phyloP scores from a whole-genome alignment of 2,888 invertebrate genomes.

The Tetragonisca angustula region DNA sequence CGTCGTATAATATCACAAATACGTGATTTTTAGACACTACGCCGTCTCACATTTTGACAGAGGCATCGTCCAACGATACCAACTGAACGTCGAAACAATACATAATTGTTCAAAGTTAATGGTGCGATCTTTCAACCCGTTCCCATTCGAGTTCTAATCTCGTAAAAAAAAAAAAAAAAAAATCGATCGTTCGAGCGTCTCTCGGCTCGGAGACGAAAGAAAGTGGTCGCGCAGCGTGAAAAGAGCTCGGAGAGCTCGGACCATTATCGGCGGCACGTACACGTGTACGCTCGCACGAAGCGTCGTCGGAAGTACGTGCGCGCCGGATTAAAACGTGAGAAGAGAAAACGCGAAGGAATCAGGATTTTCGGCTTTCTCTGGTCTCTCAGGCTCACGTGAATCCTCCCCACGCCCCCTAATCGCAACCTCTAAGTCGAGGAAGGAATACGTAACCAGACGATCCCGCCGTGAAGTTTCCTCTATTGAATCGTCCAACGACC shows the following conservation, averaged over 20 bases:
- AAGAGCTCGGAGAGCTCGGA: background rate
- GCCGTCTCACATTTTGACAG: too few species aligned
- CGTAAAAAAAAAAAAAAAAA: too few species aligned
- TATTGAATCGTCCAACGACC: background rate
- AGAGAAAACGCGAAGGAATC: background rate
- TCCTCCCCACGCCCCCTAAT: background rate
- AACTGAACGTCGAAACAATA: too few species aligned
- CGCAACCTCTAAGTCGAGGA: background rate
- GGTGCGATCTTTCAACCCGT: too few species aligned
- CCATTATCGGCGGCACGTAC: slow-evolving; percentile 39
- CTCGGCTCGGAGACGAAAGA: too few species aligned
- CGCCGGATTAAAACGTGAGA: slow-evolving; percentile 22
- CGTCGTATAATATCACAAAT: too few species aligned
- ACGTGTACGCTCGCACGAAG: background rate
- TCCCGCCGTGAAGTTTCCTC: background rate
- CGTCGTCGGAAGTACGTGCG: slow-evolving; percentile 2
- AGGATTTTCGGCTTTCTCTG: background rate
- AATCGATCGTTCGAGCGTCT: too few species aligned
- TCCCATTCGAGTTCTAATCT: too few species aligned
- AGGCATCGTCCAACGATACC: too few species aligned
- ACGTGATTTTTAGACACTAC: too few species aligned
- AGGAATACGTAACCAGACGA: background rate
- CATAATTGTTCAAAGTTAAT: too few species aligned
- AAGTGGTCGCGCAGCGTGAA: background rate
- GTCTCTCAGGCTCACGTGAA: background rate